These are phyloP conservation scores for Wiebesia pumilae DNA, from an alignment of 1,140 invertebrate species.

Conservation along the genomic window DNA sequence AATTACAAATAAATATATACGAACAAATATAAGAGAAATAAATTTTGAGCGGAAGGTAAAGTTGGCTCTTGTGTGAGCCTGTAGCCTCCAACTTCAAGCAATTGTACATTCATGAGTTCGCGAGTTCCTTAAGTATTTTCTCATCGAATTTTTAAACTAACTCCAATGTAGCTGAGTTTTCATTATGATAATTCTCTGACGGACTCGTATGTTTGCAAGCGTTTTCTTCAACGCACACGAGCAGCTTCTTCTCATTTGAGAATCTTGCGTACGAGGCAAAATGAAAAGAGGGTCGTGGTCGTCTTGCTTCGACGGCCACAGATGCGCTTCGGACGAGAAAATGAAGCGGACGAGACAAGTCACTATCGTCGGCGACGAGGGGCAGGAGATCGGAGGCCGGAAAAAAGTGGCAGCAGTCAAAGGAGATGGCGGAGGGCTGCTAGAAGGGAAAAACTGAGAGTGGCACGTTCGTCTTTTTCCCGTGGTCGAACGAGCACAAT, in stretches of 20 bases:
- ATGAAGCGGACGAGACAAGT: not conserved
- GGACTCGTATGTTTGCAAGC: constrained; percentile 1
- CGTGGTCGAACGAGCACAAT: constrained; percentile 55
- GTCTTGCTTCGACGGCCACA: constrained; percentile 1
- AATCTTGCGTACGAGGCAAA: not conserved
- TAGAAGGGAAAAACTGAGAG: not conserved
- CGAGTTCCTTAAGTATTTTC: not conserved
- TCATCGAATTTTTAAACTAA: not conserved
- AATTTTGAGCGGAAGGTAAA: not conserved
- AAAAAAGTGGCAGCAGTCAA: not conserved
- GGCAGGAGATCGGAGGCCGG: not conserved
- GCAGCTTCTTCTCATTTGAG: not conserved
- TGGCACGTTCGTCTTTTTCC: constrained; percentile 29
- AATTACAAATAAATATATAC: too few species aligned
- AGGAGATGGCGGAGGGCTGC: not conserved
- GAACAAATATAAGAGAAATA: not conserved
- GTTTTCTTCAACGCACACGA: not conserved
- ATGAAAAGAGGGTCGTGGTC: constrained; percentile 9
- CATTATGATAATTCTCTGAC: not conserved
- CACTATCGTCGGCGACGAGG: constrained; percentile 8
- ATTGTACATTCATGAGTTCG: too few species aligned
- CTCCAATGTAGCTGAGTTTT: not conserved
- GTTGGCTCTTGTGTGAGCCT: too few species aligned
- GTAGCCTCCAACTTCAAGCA: too few species aligned
- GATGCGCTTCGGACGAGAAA: constrained; percentile 39